phyloP scores from a whole-genome alignment of 2,797 vertebrate species.

The Sebastes vulpes region DNA sequence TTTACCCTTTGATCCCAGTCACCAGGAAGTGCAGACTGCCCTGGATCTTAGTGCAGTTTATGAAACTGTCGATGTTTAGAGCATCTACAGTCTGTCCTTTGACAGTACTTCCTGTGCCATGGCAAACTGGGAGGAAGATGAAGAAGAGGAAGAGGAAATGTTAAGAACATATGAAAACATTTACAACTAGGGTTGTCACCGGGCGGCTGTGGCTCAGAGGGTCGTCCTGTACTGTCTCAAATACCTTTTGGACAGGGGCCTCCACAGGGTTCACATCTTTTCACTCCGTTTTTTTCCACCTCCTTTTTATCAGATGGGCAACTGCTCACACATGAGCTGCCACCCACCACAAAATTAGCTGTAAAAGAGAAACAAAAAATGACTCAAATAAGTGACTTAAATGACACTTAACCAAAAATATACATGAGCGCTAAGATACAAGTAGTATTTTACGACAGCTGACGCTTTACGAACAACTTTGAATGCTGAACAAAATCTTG shows the following conservation, averaged over 20 bases:
- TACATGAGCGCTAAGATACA: neutral
- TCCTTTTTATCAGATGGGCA: conserved; percentile 95
- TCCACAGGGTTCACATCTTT: conserved; percentile 91
- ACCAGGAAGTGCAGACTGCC: conserved; percentile 95
- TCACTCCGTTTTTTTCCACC: conserved; percentile 91
- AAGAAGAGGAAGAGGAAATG: neutral
- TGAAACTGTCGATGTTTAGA: conserved; percentile 92
- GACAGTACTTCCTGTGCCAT: conserved; percentile 84
- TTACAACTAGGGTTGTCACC: neutral
- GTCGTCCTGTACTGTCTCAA: neutral
- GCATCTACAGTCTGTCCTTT: conserved; percentile 90
- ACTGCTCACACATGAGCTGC: conserved; percentile 93
- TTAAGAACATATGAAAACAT: neutral
- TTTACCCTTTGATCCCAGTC: conserved; percentile 93
- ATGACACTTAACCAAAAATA: neutral
- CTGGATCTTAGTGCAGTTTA: conserved; percentile 97
- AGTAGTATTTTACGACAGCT: neutral
- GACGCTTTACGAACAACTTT: neutral
- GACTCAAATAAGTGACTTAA: neutral
- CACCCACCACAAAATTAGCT: conserved; percentile 95
- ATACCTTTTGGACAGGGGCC: conserved; percentile 95
- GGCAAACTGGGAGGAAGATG: conserved; percentile 84
- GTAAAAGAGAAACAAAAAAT: neutral
- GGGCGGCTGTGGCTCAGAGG: no score
- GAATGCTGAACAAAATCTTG: neutral